Conservation (phyloP, 2,888 invertebrate species). For the Electrophaes corylata region DNA sequence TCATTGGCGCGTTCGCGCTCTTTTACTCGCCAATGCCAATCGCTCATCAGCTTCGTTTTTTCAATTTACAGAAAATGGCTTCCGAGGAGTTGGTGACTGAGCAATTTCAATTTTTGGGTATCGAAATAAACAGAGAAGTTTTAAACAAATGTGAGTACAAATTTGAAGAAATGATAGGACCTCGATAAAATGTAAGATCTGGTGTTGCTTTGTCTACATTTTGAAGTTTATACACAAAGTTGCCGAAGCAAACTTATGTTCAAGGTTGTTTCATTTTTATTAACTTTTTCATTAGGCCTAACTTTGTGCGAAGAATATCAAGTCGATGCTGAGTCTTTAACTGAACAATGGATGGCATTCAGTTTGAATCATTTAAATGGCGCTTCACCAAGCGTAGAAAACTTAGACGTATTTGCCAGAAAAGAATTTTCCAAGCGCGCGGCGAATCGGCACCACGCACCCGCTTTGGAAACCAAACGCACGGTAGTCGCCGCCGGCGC, state of each 20-base stretch:
- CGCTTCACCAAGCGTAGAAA: constrained; percentile 84
- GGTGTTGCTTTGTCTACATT: background rate
- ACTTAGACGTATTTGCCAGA: constrained; percentile 86
- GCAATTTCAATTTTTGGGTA: constrained; percentile 86
- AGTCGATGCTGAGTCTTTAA: constrained; percentile 87
- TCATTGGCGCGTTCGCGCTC: constrained; percentile 26
- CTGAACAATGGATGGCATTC: constrained; percentile 92
- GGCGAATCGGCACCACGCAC: constrained; percentile 62
- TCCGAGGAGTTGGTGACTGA: constrained; percentile 83
- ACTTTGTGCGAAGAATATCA: constrained; percentile 87
- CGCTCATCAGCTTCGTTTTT: constrained; percentile 44
- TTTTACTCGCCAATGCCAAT: constrained; percentile 17
- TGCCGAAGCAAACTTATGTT: constrained; percentile 64
- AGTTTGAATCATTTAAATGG: constrained; percentile 86
- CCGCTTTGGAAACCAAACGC: constrained; percentile 63
- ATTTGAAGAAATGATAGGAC: constrained; percentile 6
- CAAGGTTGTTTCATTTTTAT: constrained; percentile 75
- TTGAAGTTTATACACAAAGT: constrained; percentile 1
- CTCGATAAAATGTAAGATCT: background rate
- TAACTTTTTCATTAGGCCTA: constrained; percentile 76
- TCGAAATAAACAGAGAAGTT: constrained; percentile 81
- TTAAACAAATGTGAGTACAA: constrained; percentile 83
- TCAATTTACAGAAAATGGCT: constrained; percentile 76
- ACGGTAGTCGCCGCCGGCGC: constrained; percentile 65
- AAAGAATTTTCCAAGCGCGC: constrained; percentile 85